Evolutionary conservation across 2,113 vertebrate genomes (phyloP).

Genomic region (Apteryx owenii): DNA sequence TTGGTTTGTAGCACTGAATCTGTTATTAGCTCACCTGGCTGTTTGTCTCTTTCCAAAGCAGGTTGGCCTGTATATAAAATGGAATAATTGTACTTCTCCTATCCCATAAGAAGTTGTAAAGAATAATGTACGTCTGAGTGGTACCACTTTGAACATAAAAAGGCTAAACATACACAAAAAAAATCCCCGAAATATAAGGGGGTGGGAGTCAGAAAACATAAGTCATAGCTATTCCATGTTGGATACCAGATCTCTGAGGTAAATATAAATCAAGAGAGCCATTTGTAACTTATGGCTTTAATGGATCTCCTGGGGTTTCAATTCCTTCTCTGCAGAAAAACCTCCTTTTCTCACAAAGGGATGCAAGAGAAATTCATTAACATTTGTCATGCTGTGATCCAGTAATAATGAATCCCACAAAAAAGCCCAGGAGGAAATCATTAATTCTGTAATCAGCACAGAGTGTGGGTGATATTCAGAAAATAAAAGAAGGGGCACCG

Average conservation of each 20-base stretch:
- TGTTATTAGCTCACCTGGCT: not conserved
- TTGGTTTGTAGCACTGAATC: not conserved
- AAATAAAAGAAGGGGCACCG: not conserved
- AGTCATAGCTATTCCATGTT: not conserved
- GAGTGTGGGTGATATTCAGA: not conserved
- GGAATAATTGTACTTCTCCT: not conserved
- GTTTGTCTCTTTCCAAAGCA: not conserved
- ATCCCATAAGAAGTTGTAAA: not conserved
- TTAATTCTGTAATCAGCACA: not conserved
- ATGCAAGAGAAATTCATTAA: not conserved
- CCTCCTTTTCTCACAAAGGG: not conserved
- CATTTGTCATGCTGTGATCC: not conserved
- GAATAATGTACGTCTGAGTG: not conserved
- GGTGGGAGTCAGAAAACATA: not conserved
- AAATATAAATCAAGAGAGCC: not conserved
- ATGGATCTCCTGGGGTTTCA: conserved; percentile 1
- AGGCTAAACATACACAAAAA: not conserved
- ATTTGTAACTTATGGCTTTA: not conserved
- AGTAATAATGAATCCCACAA: not conserved
- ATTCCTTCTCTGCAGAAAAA: not conserved
- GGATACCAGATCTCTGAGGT: not conserved
- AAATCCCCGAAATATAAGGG: not conserved
- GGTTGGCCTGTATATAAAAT: not conserved
- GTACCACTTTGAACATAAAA: not conserved
- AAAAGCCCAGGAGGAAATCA: not conserved